A percentile compares a stretch with the other conserved stretches of the same genome.
Conservation (phyloP, 92 coral and sea anemone genomes). For the Zoanthus sociatus region DNA sequence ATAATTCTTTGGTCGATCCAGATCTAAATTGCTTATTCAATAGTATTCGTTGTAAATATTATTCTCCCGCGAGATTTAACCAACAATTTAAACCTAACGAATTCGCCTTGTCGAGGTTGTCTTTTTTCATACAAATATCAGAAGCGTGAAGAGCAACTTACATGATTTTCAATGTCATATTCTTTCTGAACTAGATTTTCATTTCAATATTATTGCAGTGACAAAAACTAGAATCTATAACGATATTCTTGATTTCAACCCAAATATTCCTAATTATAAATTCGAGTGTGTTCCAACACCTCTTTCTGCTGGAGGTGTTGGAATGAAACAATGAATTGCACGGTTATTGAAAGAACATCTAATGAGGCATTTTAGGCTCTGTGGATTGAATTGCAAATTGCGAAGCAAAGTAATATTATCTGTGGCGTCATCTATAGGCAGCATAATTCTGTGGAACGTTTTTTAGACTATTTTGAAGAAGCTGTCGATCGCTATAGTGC, state of each 20-base stretch:
- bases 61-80: too few relatives aligned
- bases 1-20: too few relatives aligned
- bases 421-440: neutral
- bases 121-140: too few relatives aligned
- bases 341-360: neutral
- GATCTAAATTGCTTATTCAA: too few relatives aligned
- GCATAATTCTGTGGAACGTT: neutral
- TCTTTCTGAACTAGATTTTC: too few relatives aligned
- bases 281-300: neutral
- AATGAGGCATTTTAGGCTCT: neutral
- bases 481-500: conserved; percentile 1
- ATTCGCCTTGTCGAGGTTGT: too few relatives aligned
- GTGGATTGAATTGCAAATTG: neutral
- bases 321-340: neutral
- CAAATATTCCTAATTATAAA: neutral
- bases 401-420: neutral
- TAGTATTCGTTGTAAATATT: too few relatives aligned
- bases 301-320: neutral
- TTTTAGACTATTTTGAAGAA: neutral
- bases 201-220: too few relatives aligned
- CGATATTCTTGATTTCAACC: neutral
- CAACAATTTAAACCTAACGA: too few relatives aligned
- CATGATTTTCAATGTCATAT: too few relatives aligned
- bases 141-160: too few relatives aligned
- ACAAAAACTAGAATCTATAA: too few relatives aligned